Base-by-base conservation (phyloP, 2,797 vertebrate species). In the Poecilia velifera region DNA sequence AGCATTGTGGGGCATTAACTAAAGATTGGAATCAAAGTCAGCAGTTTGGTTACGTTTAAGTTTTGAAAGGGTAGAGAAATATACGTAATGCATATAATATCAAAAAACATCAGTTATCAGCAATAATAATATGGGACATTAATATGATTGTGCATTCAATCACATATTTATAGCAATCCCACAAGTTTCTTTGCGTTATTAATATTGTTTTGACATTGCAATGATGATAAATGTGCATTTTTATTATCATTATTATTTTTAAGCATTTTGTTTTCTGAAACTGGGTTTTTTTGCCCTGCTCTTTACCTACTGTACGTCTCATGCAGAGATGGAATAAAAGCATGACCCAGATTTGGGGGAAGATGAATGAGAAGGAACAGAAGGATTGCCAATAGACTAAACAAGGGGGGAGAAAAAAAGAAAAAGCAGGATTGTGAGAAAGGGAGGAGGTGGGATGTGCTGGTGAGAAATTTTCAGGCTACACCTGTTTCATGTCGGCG, bases 301-400 rank as follows among this genome's bases (percentile, higher is more conserved):
- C 81, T 83, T 53, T 79, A 86, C 86, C 84, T 90, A 83, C 76
- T 79, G 81, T 80, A 85, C 49, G 34, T 72, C 74, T 71, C 36
- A 28, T 73, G 76, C 87, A 82, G 82, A 83, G 71, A 76, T 72
- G 13, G 13, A 86, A 91, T 89, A 84, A 90, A 89, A 87, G 87
- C 83, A 79, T 93, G 91, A 93, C 94, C 93, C 91, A 92, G 88
- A 93, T 93, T 89, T 87, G 74, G 74, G 64, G 36, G 72, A 77
- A 75, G 77, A 84, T 14, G 82, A 91, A 77, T 76, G 73, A 81
- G 49, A 45, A 79, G 81, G 73, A 78, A 76, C 9, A 57, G 47
- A 53, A 25, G 68, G 75, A 73, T 53, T 22, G 57, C 73, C 14
- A 62, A 82, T 25, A 68, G 66, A 68, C 22, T 25, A 70, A 43